phyloP scores from a whole-genome alignment of 2,113 vertebrate species.

The Romanogobio albipinnatus region DNA sequence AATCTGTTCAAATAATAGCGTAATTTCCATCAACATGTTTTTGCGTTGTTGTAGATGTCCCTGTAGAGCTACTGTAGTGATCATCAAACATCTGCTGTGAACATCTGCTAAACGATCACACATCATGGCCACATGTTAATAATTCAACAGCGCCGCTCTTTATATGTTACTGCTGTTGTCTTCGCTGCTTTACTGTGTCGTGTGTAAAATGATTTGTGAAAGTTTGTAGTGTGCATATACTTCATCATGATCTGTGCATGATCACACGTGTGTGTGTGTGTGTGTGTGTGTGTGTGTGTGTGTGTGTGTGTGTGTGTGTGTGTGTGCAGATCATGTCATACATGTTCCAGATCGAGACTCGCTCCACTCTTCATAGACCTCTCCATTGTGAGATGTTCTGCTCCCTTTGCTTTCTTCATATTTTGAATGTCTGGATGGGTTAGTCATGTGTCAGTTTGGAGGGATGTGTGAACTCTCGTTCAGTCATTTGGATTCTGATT shows the following conservation, averaged over 20 bases:
- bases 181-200: constrained; percentile 1
- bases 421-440: neutral
- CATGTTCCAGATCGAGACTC: neutral
- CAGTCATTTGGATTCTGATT: neutral
- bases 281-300: no score
- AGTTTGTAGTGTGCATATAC: neutral
- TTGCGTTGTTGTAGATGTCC: neutral
- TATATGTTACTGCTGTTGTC: neutral
- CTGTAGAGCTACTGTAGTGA: neutral
- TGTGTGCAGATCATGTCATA: neutral
- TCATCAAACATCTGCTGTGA: constrained; percentile 2
- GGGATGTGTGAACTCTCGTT: neutral
- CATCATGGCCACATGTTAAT: neutral
- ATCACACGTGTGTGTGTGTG: neutral
- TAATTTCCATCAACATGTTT: no score
- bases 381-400: neutral
- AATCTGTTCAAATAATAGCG: no score
- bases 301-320: neutral
- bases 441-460: neutral
- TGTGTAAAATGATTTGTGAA: neutral
- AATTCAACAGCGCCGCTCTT: neutral
- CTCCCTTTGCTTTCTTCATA: neutral
- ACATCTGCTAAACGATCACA: neutral
- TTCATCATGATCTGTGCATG: neutral
- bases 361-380: neutral